These are phyloP conservation scores for Parazoanthus swiftii DNA, from an alignment of 92 coral and sea anemone genomes.

Conservation along the genomic window DNA sequence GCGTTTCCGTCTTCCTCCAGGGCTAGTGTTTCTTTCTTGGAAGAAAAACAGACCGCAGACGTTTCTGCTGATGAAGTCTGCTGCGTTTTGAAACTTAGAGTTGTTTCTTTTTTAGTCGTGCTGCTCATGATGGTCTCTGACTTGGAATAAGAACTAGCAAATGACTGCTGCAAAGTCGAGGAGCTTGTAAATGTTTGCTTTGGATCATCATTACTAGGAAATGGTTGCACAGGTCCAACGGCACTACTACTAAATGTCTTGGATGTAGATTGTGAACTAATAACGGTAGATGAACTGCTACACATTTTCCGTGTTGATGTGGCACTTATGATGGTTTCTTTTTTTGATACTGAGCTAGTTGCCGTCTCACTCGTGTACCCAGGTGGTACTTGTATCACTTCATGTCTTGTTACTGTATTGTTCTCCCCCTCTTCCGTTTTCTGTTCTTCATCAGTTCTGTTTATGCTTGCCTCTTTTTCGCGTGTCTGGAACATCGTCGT, in stretches of 20 bases:
- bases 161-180: not conserved
- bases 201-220: conserved; percentile 1
- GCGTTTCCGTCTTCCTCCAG: not conserved
- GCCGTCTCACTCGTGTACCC: not conserved
- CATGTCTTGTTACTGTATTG: not conserved
- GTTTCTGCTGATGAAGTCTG: not conserved
- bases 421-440: not conserved
- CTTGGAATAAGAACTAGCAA: conserved; percentile 3
- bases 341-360: not conserved
- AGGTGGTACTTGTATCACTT: not conserved
- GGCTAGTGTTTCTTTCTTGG: conserved; percentile 12
- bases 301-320: not conserved
- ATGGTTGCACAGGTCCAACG: not conserved
- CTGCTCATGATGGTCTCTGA: not conserved
- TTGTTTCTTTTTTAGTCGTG: conserved; percentile 25
- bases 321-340: not conserved
- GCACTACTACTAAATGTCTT: conserved; percentile 19
- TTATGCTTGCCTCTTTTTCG: not conserved
- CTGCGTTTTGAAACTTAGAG: conserved; percentile 9
- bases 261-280: conserved; percentile 1
- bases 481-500: not conserved
- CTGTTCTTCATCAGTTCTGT: conserved; percentile 1
- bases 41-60: not conserved
- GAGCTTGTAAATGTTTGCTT: not conserved
- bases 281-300: conserved; percentile 10